Percentiles rank a stretch among this genome's conserved stretches.
Conservation (phyloP, 2,113 vertebrate species). For the Girardinichthys multiradiatus region DNA sequence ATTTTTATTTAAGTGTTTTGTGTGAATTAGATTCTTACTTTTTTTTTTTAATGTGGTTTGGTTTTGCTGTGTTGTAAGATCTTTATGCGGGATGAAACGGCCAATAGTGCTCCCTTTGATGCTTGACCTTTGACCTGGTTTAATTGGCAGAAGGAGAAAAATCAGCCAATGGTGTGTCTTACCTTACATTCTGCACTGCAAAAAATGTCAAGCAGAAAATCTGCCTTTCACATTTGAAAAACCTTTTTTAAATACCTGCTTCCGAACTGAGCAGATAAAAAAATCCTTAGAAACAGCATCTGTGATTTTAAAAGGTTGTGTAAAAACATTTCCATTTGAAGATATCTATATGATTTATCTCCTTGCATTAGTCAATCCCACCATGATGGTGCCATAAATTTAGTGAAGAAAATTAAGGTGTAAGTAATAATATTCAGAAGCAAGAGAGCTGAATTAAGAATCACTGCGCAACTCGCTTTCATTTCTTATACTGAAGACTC, state of each 20-base stretch:
- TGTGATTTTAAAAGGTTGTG: neutral
- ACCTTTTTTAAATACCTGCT: conserved; percentile 2
- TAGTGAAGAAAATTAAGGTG: neutral
- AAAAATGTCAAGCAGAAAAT: conserved; percentile 21
- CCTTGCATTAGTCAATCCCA: neutral
- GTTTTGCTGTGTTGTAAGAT: conserved; percentile 51
- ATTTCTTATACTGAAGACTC: too few relatives aligned
- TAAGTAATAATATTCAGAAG: too few relatives aligned
- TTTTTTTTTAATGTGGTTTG: neutral
- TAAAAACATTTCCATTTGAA: neutral
- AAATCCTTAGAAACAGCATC: neutral
- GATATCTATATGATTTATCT: neutral
- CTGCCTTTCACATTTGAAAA: conserved; percentile 14
- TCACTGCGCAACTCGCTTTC: too few relatives aligned
- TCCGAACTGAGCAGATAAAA: neutral
- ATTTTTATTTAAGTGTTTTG: conserved; percentile 45
- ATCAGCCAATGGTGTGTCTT: conserved; percentile 21
- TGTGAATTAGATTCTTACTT: conserved; percentile 2
- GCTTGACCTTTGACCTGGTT: conserved; percentile 9
- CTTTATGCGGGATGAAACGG: conserved; percentile 42
- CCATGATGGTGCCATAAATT: neutral
- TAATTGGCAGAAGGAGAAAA: conserved; percentile 19
- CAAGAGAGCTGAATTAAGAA: too few relatives aligned
- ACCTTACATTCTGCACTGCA: conserved; percentile 61
- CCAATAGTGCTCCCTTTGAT: conserved; percentile 52